Percentiles rank a stretch among this genome's conserved stretches.
These are phyloP conservation scores for Pyralis farinalis DNA, from an alignment of 2,888 invertebrate species.

Conservation along the genomic window DNA sequence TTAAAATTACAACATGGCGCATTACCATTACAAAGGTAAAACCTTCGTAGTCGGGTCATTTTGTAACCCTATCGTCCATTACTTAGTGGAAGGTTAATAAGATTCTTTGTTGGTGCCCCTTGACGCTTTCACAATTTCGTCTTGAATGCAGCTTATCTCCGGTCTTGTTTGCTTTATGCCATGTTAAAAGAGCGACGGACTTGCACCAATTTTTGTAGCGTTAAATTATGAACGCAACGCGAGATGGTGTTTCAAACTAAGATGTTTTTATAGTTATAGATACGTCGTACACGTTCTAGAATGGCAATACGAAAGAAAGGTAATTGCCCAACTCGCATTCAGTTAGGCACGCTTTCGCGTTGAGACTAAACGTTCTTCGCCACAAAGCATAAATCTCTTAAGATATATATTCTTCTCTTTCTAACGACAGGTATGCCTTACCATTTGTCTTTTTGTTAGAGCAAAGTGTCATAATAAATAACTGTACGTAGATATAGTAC, in stretches of 20 bases:
- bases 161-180: conserved; percentile 58
- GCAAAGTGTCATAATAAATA: too few species aligned
- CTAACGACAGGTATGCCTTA: too few species aligned
- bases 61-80: conserved; percentile 67
- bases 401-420: too few species aligned
- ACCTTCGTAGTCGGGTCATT: conserved; percentile 42
- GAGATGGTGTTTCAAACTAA: conserved; percentile 32
- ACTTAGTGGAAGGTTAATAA: conserved; percentile 72
- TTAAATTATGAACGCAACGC: conserved; percentile 57
- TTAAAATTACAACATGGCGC: conserved; percentile 46
- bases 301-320: too few species aligned
- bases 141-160: conserved; percentile 73
- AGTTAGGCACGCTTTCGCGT: too few species aligned
- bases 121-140: conserved; percentile 65
- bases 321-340: too few species aligned
- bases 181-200: conserved; percentile 47
- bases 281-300: too few species aligned
- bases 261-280: too few species aligned
- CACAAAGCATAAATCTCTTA: too few species aligned
- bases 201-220: conserved; percentile 58
- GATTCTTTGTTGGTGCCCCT: conserved; percentile 63
- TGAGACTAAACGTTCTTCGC: too few species aligned
- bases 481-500: too few species aligned
- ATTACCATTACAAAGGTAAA: conserved; percentile 55
- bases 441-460: too few species aligned